Base-by-base conservation (phyloP, 1,140 invertebrate species). In the Plectrocnemia conspersa region DNA sequence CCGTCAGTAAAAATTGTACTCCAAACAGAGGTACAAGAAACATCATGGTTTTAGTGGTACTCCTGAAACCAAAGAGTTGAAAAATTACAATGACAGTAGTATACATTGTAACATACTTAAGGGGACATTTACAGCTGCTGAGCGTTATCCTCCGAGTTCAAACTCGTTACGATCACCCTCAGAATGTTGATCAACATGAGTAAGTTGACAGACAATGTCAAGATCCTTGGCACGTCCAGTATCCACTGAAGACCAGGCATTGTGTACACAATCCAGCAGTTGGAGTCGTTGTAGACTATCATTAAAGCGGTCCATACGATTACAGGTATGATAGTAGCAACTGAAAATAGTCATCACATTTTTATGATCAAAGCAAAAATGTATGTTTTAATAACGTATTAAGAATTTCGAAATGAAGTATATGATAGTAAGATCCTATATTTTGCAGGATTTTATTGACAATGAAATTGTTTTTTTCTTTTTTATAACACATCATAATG, bases 1-100 rank as follows among this genome's bases (percentile, higher is more conserved):
- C 67, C 0, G 75, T 76, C 23, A 78, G 58, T 3, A 79, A 63
- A 54, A 79, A 78, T 54, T 78, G 77, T 0, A 74, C 67, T 3
- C 78, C 78, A 54, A 79, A 79, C 19, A 79, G 62, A 2, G 78
- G 78, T 65, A 79, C 72, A 55, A 79, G 59, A 57, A 78, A 76
- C n/a, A 78, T 35, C 0, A 75, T 76, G 0, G 76, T 74, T 63
- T 77, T 77, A n/a, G 71, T 66, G 36, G 74, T 77, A 56, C 64
- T 74, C 64, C 78, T 79, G 63, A 4, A 68, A 63, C 53, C n/a
- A 33, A 13, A 35, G n/a, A 33, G 32, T 44, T 2, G 19, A 56
- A 40, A 58, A 38, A 53, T 36, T 41, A 38, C 2, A 10, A 22
- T 35, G 10, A 55, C 9, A 40, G 44, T 1, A 49, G 36, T 32